These are phyloP conservation scores for Boleophthalmus pectinirostris DNA, from an alignment of 2,113 vertebrate genomes.

Conservation along the genomic window DNA sequence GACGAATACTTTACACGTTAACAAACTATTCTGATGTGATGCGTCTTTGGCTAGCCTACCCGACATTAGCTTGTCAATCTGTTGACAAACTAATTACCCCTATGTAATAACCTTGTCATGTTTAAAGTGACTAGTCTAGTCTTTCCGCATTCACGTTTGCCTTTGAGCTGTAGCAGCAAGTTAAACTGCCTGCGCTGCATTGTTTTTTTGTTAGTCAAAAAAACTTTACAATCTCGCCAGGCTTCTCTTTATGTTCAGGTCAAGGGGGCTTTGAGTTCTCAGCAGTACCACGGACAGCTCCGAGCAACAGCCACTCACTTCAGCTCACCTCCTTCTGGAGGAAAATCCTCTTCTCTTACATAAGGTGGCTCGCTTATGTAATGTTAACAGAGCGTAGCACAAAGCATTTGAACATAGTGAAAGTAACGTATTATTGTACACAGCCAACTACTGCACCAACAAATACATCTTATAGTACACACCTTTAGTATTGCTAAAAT, in stretches of 20 bases:
- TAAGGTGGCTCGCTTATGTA: not conserved
- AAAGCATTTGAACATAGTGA: not conserved
- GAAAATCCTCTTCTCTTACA: conserved; percentile 3
- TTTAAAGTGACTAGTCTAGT: not conserved
- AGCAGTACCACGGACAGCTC: conserved; percentile 77
- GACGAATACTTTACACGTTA: not conserved
- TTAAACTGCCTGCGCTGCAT: not conserved
- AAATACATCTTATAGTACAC: too few relatives aligned
- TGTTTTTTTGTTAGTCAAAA: not conserved
- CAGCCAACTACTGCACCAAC: not conserved
- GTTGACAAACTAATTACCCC: not conserved
- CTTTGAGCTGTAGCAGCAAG: not conserved
- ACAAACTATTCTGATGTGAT: not conserved
- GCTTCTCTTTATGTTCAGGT: not conserved
- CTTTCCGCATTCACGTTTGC: not conserved
- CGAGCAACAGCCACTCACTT: not conserved
- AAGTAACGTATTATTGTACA: not conserved
- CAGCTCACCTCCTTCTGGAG: not conserved
- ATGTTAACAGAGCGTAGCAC: not conserved
- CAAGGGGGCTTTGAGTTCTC: not conserved
- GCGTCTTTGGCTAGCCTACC: not conserved
- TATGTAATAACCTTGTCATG: not conserved
- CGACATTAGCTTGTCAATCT: not conserved
- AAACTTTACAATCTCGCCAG: not conserved
- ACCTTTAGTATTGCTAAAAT: not conserved